phyloP scores from a whole-genome alignment of 2,888 invertebrate species.

The Chloromyia formosa region DNA sequence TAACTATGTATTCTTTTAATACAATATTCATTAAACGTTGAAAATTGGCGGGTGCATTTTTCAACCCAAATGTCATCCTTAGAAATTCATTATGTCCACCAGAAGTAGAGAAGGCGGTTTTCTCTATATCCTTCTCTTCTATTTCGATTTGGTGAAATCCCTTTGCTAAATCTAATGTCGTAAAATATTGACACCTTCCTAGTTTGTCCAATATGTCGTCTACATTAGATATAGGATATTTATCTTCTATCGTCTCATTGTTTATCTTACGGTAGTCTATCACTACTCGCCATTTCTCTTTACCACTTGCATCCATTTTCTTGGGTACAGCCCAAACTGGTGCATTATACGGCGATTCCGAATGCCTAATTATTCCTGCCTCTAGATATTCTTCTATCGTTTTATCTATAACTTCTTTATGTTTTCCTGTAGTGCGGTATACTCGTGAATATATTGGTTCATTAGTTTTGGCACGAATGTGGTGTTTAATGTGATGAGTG shows the following conservation, averaged over 20 bases:
- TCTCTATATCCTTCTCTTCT: slow-evolving; percentile 3
- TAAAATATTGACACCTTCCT: background rate
- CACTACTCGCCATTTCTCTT: background rate
- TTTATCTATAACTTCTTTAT: background rate
- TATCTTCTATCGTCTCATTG: slow-evolving; percentile 3
- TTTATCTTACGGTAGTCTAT: background rate
- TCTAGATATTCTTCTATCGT: background rate
- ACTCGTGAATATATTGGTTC: slow-evolving; percentile 14
- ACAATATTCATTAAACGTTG: slow-evolving; percentile 47
- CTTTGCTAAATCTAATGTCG: background rate
- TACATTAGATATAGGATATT: background rate
- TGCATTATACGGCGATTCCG: background rate
- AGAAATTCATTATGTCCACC: slow-evolving; percentile 36
- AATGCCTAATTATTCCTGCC: background rate
- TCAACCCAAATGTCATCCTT: slow-evolving; percentile 45
- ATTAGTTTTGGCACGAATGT: slow-evolving; percentile 16
- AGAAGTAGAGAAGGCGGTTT: slow-evolving; percentile 45
- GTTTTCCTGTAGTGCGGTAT: slow-evolving; percentile 7
- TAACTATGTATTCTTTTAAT: slow-evolving; percentile 41
- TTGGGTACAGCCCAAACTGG: too few relatives aligned
- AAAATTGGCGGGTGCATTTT: slow-evolving; percentile 45
- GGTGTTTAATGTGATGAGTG: slow-evolving; percentile 22
- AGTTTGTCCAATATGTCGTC: background rate
- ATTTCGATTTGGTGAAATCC: background rate
- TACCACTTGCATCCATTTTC: background rate